These are phyloP conservation scores for Neodon shergylaensis DNA, from an alignment of 2,113 vertebrate genomes.

Conservation along the genomic window DNA sequence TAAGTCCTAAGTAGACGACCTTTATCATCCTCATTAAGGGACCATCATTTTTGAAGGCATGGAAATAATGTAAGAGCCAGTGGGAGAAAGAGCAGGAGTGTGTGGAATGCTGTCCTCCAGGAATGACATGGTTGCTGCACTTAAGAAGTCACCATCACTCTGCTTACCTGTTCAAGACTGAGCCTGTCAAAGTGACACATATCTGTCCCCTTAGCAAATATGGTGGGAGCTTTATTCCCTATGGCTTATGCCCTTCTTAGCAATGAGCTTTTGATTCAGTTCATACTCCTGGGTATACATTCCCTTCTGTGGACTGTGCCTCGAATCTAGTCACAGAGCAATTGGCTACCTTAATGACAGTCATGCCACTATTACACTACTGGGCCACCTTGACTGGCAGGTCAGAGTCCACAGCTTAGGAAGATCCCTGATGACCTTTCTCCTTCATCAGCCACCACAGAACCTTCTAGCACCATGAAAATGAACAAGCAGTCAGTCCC, in stretches of 20 bases:
- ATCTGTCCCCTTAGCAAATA: not conserved
- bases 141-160: not conserved
- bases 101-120: not conserved
- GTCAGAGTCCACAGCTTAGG: not conserved
- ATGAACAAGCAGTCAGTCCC: not conserved
- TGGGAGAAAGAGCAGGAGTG: too few species aligned
- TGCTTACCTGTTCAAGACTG: not conserved
- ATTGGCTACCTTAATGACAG: not conserved
- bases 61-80: not conserved
- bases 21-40: not conserved
- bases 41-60: not conserved
- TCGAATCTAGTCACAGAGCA: not conserved
- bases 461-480: not conserved
- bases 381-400: not conserved
- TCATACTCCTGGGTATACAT: not conserved
- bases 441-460: not conserved
- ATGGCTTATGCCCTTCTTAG: not conserved
- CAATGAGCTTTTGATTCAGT: not conserved
- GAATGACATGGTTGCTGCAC: not conserved
- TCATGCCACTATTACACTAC: not conserved
- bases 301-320: not conserved
- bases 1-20: not conserved
- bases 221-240: not conserved
- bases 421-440: not conserved
- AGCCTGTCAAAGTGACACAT: not conserved